Evolutionary conservation across 2,113 vertebrate genomes (phyloP).

Genomic region (Lepus timidus): DNA sequence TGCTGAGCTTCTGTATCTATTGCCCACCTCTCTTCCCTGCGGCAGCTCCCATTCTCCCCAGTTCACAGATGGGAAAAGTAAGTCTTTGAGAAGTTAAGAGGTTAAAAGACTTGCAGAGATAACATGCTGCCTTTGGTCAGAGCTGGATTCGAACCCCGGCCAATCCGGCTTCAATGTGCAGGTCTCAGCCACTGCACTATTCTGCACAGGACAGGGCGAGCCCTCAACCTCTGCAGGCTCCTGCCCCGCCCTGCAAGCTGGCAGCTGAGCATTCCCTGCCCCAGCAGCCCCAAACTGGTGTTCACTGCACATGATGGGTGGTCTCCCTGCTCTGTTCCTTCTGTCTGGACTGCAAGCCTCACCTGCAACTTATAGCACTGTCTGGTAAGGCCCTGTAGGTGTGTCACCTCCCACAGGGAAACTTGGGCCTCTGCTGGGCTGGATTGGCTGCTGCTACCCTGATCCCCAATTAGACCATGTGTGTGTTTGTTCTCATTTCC

Average conservation of each 20-base stretch:
- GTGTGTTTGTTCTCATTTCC: background rate
- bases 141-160: background rate
- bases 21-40: no score
- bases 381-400: background rate
- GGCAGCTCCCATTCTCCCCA: background rate
- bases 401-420: background rate
- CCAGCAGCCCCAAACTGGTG: background rate
- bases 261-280: background rate
- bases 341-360: background rate
- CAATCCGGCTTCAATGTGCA: background rate
- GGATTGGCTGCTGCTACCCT: background rate
- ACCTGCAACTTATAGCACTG: fast-evolving
- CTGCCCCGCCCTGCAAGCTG: background rate
- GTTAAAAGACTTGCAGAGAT: background rate
- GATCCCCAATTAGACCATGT: background rate
- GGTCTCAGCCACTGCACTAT: fast-evolving
- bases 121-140: background rate
- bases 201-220: fast-evolving
- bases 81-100: no score
- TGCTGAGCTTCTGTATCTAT: background rate
- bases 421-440: background rate
- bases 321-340: background rate
- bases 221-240: no score
- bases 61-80: background rate
- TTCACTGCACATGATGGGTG: fast-evolving